Base-by-base conservation (phyloP, 2,797 vertebrate genomes). In the Sylvilagus floridanus region DNA sequence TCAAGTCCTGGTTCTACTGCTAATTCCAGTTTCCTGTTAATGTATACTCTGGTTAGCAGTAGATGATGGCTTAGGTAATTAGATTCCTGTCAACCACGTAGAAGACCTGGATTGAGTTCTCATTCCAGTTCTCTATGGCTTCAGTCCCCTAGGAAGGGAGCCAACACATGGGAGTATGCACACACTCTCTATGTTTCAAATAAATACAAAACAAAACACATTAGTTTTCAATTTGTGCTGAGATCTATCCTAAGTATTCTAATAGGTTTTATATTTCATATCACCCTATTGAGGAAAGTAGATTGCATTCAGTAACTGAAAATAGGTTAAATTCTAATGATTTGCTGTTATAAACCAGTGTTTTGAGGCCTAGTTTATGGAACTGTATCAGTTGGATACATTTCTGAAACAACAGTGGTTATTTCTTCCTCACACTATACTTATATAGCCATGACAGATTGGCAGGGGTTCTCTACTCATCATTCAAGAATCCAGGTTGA, bases 241-340 rank as follows among this genome's bases (percentile, higher is more conserved):
- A 90, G 52, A 90, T 93, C 13, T 91, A 37, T 28, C 66, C 22
- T 93, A 89, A 81, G 47, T 4, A 79, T 57, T 47, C 21, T 88
- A 65, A 37, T 66, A 91, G 47, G 4, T 71, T 86, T 78, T 68
- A n/a, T 72, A 85, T 52, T 94, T 85, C 16, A 75, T 0, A 68
- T 88, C 22, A 82, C 66, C 37, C 28, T 82, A 47, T 88, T 91
- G 68, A 93, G 90, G 66, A 71, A 86, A 65, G 90, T 87, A 86
- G 32, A 71, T 88, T 88, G 88, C 52, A 84, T 93, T 84, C 50
- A 78, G 68, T 93, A 88, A 66, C 72, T 89, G 60, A 69, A 81
- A 88, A 69, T 77, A 83, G 65, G 57, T 92, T 62, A 73, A 82
- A 91, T 60, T 94, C 37, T 94, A 85, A 17, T 96, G 84, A 71